These are phyloP conservation scores for Stomatorhinus walkeri DNA, from an alignment of 2,797 vertebrate species.

Conservation along the genomic window DNA sequence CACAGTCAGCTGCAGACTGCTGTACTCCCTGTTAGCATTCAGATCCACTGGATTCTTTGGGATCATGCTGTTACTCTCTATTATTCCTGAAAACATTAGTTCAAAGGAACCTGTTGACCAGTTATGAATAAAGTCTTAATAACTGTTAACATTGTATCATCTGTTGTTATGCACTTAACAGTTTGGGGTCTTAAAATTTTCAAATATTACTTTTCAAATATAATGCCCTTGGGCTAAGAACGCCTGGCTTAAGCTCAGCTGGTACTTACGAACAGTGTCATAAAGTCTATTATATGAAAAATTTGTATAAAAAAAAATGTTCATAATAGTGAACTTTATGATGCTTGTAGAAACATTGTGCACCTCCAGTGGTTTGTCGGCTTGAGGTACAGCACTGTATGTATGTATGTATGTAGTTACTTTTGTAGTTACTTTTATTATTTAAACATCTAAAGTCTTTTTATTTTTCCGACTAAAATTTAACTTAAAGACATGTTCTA, in stretches of 20 bases:
- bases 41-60: background rate
- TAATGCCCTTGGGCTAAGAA: background rate
- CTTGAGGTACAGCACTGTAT: background rate
- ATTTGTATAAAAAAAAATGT: background rate
- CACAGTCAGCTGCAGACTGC: background rate
- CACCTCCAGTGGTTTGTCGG: background rate
- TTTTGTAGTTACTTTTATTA: background rate
- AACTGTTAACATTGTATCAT: background rate
- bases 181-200: background rate
- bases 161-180: background rate
- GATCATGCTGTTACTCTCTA: background rate
- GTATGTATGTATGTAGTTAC: too few species aligned
- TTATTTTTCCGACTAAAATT: background rate
- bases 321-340: background rate
- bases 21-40: background rate
- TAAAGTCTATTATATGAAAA: background rate
- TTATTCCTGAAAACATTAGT: background rate
- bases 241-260: background rate
- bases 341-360: background rate
- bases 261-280: background rate
- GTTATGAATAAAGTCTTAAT: background rate
- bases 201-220: background rate
- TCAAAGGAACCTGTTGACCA: background rate
- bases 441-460: background rate
- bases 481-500: background rate